phyloP scores from a whole-genome alignment of 2,113 vertebrate species.

The Plecturocebus donacophilus region DNA sequence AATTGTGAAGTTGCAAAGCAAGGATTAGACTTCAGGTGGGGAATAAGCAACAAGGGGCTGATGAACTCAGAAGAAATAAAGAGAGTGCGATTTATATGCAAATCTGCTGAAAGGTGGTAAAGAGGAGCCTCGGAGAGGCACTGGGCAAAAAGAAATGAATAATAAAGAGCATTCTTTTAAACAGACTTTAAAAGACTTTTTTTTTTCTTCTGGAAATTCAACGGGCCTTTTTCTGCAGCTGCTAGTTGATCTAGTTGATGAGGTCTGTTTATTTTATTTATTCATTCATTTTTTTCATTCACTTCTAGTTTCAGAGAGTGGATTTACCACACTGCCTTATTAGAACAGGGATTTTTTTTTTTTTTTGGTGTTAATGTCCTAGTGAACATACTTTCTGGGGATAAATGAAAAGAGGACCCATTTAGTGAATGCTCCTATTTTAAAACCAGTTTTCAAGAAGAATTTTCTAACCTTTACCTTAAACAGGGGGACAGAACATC shows the following conservation, averaged over 20 bases:
- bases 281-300: background rate
- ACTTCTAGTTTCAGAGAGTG: background rate
- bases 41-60: constrained; percentile 65
- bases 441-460: background rate
- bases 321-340: background rate
- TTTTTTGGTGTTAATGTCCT: background rate
- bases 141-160: background rate
- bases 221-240: background rate
- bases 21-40: constrained; percentile 78
- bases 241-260: background rate
- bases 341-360: background rate
- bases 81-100: constrained; percentile 60
- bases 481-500: background rate
- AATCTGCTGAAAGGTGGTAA: constrained; percentile 20
- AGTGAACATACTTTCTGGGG: background rate
- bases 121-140: too few relatives aligned
- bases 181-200: background rate
- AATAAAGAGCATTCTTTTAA: constrained; percentile 24
- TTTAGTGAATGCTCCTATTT: background rate
- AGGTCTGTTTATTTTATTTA: background rate
- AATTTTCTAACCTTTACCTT: background rate
- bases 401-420: background rate
- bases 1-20: constrained; percentile 78
- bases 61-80: constrained; percentile 58
- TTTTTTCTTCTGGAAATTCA: background rate